Percentiles rank a stretch among this genome's conserved stretches.
Evolutionary conservation across 2,113 vertebrate species (phyloP).

Genomic region (Gasterosteus nipponicus): DNA sequence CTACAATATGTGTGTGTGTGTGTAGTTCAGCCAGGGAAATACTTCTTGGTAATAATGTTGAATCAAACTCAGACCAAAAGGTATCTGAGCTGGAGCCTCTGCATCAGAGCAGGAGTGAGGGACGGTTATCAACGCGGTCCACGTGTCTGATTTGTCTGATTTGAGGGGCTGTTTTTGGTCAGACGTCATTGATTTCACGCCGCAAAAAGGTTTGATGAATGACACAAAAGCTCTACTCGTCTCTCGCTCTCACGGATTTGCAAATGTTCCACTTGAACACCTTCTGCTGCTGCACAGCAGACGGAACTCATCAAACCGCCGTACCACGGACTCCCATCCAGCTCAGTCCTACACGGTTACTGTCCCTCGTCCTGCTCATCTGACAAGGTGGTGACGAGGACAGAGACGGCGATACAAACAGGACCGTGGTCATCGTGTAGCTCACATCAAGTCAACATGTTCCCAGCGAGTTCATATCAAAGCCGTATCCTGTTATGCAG

Average conservation of each 20-base stretch:
- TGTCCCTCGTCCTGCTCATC: constrained; percentile 4
- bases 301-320: constrained; percentile 59
- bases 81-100: constrained; percentile 8
- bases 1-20: constrained; percentile 24
- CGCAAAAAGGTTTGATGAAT: constrained; percentile 37
- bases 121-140: not conserved
- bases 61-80: constrained; percentile 46
- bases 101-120: not conserved
- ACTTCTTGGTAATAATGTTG: constrained; percentile 63
- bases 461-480: not conserved
- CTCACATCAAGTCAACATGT: not conserved
- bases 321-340: constrained; percentile 38
- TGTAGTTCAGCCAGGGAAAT: constrained; percentile 45
- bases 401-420: not conserved
- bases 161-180: constrained; percentile 18
- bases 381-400: constrained; percentile 20
- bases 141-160: constrained; percentile 7
- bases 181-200: constrained; percentile 34
- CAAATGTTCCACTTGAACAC: constrained; percentile 15
- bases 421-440: not conserved
- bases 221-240: constrained; percentile 34
- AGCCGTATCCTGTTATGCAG: not conserved
- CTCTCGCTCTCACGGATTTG: constrained; percentile 36
- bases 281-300: constrained; percentile 22
- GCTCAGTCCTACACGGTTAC: constrained; percentile 23